Evolutionary conservation across 30 jellyfish, hydroid and myxozoan species (phyloP), one percentile per base, ranked within the genome.

Genomic region (Hydractinia echinata): DNA sequence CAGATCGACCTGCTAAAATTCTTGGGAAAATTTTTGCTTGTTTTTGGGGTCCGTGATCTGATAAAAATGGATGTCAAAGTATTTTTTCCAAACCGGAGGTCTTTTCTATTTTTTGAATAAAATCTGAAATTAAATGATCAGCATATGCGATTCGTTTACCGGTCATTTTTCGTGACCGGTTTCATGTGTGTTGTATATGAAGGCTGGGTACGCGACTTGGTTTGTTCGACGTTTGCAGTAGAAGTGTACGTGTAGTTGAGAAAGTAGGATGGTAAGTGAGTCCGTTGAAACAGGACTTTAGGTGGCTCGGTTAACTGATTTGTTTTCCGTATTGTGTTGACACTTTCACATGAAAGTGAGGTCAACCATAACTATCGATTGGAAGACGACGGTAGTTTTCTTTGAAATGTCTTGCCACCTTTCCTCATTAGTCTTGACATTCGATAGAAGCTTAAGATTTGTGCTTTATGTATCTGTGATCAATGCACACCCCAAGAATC

Each of bases 21-120:
- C 92, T 68, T 88, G 83, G 3, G 96, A 88, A 77, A 67, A 93
- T 64, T 84, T n/a, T n/a, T 87, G 6, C 96, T 87, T 51, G 99
- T 93, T 81, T 93, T 93, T 4, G 99, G n/a, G n/a, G 99, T 81
- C 99, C 99, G 71, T 93, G 99, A 76, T 93, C 99, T 50, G 99
- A 93, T 54, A 93, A 76, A n/a, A 5, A 93, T 66, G 49, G 87
- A 83, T 3, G 99, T 93, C 0, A 87, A 61, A 13, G 99, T 93
- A 86, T 93, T 83, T 44, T 53, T 51, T n/a, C n/a, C 71, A 82
- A 83, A 61, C 15, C 61, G 7, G 91, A 61, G 19, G 79, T 56
- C 15, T n/a, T n/a, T n/a, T n/a, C n/a, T n/a, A n/a, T n/a, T 84
- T 83, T 20, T 48, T 80, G 11, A n/a, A 84, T 83, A 54, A 76